These are phyloP conservation scores for Microtus pennsylvanicus DNA, from an alignment of 2,113 vertebrate genomes.

Conservation along the genomic window DNA sequence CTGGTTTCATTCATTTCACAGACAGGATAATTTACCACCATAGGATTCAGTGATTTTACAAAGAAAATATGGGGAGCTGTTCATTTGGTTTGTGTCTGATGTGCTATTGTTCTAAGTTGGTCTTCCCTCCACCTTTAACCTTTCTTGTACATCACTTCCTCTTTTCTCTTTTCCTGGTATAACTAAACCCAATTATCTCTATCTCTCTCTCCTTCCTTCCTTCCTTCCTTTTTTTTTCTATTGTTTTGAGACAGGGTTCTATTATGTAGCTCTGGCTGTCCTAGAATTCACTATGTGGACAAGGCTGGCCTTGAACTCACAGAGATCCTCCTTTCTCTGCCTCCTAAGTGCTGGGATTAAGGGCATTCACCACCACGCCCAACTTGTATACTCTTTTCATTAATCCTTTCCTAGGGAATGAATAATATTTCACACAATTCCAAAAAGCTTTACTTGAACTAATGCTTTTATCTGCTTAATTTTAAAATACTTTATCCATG, in stretches of 20 bases:
- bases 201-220: no score
- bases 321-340: background rate
- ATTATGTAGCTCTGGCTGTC: no score
- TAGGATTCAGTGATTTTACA: background rate
- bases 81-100: conserved; percentile 9
- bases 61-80: background rate
- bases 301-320: background rate
- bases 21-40: background rate
- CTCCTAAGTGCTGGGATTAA: background rate
- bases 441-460: conserved; percentile 17
- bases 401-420: background rate
- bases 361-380: background rate
- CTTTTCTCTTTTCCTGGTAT: background rate
- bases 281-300: background rate
- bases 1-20: conserved; percentile 51
- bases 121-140: conserved; percentile 32
- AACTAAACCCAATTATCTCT: background rate
- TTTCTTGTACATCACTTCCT: background rate
- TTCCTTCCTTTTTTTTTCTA: background rate
- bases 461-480: background rate
- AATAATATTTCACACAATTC: background rate
- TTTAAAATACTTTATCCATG: conserved; percentile 1
- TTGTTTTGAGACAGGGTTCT: background rate
- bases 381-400: background rate
- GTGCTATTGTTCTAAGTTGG: background rate